Base-by-base conservation (phyloP, 2,113 vertebrate species). In the Antechinus flavipes region DNA sequence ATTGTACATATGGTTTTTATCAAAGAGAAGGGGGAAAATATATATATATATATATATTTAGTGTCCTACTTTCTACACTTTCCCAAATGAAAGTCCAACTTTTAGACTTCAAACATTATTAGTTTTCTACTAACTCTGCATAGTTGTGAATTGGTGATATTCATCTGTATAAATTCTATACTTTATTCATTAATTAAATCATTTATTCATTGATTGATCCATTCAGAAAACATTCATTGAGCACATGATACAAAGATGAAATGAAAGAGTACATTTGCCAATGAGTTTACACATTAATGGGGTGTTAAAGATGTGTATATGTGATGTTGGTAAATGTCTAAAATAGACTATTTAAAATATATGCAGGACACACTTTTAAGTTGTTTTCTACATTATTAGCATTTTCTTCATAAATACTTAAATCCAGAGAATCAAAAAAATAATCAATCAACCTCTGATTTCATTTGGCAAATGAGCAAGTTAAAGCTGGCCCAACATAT, bases 21-120 rank as follows among this genome's bases (percentile, higher is more conserved):
- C 95, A 95, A 93, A 90, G 52, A 94, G 84, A 23, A 96, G 92
- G 42, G 42, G 42, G 27, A 9, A 30, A 49, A 47, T 47, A 47
- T 47, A 47, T 47, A 47, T 47, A 47, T 47, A 92, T 0, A 94
- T 1, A 0, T n/a, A 61, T 91, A 76, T 93, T 76, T 89, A 84
- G 55, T 91, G 76, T 42, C 68, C 35, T 84, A 42, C 19, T n/a
- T 42, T 84, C 7, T 84, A n/a, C 5, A 84, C 68, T 84, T 19
- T 42, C 0, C 23, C 3, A 90, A 42, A 94, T 90, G 25, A 14
- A 94, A 89, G 1, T 54, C 46, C 90, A 50, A 5, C 6, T 84
- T 84, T n/a, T 42, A 42, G 35, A 84, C 16, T 84, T 42, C 27
- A 84, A n/a, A 84, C 16, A 84, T 84, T 5, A 8, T 42, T 84